Evolutionary conservation across 2,888 invertebrate genomes (phyloP), one percentile per base, ranked within the genome.

Genomic region (Shargacucullia verbasci): DNA sequence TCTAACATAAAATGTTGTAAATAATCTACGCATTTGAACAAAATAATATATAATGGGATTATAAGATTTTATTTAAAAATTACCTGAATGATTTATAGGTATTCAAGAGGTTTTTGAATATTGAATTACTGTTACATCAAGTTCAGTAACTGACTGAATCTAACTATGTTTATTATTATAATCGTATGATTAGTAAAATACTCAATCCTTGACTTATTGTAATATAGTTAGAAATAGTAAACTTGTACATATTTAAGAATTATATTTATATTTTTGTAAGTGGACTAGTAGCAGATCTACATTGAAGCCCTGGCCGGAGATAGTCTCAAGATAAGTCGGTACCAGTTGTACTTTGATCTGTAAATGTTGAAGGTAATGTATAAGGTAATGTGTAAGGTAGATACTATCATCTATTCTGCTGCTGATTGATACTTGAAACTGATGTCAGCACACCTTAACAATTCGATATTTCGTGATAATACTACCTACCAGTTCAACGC

Each of bases 191-290:
- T 49, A 62, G 41, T 48, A 44, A 41, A 71, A 68, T 71, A 64
- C 61, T 71, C 64, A 46, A 35, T 39, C 10, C 12, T 58, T 57
- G 27, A 47, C 27, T 38, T 43, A 20, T 39, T 70, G 56, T 68
- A 63, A 49, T 46, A 56, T 57, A 62, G 38, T 31, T 54, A 53
- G 31, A 47, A 55, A 59, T 49, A 59, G 41, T 46, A 45, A 46
- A 60, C 46, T 52, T 73, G 74, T 73, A 73, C 71, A 73, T 74
- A 73, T 52, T 60, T 62, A 69, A 69, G 37, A 44, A 57, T 56
- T 59, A 34, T 74, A 73, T 73, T 74, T 73, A 73, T 70, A 49
- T 72, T 69, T 71, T 69, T 60, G 25, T 74, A 69, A 62, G 31
- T 20, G 29, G 10, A 50, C 48, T 27, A 39, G 37, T 20, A 12